A percentile compares a stretch with the other conserved stretches of the same genome.
These are phyloP conservation scores for Symphodus melops DNA, from an alignment of 2,113 vertebrate species.

Conservation along the genomic window DNA sequence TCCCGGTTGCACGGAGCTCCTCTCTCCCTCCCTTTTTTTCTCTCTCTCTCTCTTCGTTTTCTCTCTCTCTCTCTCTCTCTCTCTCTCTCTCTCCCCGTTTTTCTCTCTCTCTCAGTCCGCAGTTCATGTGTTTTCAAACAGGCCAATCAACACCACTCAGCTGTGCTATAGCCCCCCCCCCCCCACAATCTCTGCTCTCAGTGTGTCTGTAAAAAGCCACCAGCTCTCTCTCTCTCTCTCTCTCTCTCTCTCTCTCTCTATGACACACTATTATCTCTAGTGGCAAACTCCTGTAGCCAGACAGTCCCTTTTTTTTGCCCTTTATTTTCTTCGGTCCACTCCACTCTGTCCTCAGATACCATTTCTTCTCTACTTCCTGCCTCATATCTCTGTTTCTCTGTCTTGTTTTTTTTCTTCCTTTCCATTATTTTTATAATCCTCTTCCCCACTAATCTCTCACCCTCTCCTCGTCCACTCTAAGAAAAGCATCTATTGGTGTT, in stretches of 20 bases:
- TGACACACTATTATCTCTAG: conserved; percentile 63
- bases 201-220: conserved; percentile 72
- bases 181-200: conserved; percentile 66
- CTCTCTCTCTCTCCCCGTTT: conserved; percentile 38
- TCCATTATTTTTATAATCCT: conserved; percentile 69
- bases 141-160: conserved; percentile 83
- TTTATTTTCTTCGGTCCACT: conserved; percentile 42
- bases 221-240: conserved; percentile 30
- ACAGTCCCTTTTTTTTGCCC: conserved; percentile 40
- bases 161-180: conserved; percentile 62
- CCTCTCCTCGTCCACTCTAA: conserved; percentile 47
- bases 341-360: conserved; percentile 27
- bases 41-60: conserved; percentile 43
- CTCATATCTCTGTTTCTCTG: conserved; percentile 19
- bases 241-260: no score
- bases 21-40: conserved; percentile 47
- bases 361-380: conserved; percentile 3
- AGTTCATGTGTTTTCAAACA: conserved; percentile 84
- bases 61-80: conserved; percentile 35
- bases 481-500: conserved; percentile 62
- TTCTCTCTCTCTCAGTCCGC: conserved; percentile 50
- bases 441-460: conserved; percentile 62
- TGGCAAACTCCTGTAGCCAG: conserved; percentile 58
- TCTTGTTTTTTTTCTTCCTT: conserved; percentile 51
- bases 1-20: conserved; percentile 55